Evolutionary conservation across 2,888 invertebrate genomes (phyloP), one percentile per base, ranked within the genome.

Genomic region (Dynastes hyllus): DNA sequence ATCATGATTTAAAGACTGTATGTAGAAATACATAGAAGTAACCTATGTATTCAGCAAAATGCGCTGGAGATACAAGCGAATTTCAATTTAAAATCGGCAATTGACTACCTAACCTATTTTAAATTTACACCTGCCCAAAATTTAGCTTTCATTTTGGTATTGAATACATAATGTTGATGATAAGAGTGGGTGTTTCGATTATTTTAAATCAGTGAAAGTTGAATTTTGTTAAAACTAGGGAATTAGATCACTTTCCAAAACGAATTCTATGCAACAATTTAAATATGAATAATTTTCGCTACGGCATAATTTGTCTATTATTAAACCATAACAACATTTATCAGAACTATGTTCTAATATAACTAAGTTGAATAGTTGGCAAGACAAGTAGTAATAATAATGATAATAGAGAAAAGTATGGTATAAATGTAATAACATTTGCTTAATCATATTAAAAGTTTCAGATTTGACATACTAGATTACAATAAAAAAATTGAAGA

Each of bases 181-280:
- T 69, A 51, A 69, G 5, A 51, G 50, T 69, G 50, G 70, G 53
- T 16, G 13, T 32, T 50, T 58, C 32, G 58, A 73, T 73, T 73
- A 55, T 16, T 75, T 58, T 63, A 61, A 69, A 73, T n/a, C 27
- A 63, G 73, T 75, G 73, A 75, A 75, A 75, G 73, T 75, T 61
- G 73, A 75, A 45, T 75, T 71, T 58, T 37, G 3, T 71, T 40
- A 45, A 75, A 73, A 73, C 61, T 61, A 22, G 73, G 45, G 37
- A 61, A 75, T 40, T 75, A 45, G 73, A 61, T 45, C 73, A 50
- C 73, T 63, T 75, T 75, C 73, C 73, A 75, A 73, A 75, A 45
- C 73, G n/a, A 61, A 40, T 61, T 69, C 69, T 69, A 51, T 51
- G n/a, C 3, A 51, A 29, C 45, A 40, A 61, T 45, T 73, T 61